Percentiles rank a stretch among this genome's conserved stretches.
Evolutionary conservation across 1,140 invertebrate genomes (phyloP).

Genomic region (Tetragonula clypearis): DNA sequence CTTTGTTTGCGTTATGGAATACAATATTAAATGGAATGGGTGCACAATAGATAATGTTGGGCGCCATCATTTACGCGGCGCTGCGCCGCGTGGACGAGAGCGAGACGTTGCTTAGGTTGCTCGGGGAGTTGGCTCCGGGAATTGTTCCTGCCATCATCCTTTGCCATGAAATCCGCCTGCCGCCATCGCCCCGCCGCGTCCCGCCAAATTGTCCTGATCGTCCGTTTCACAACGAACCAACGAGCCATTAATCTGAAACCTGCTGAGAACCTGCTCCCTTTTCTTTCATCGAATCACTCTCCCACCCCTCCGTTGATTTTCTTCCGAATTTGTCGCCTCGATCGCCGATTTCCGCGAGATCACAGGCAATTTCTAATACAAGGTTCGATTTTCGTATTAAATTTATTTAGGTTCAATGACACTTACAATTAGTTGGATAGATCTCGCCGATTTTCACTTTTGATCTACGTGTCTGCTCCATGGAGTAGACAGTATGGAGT

Average conservation of each 20-base stretch:
- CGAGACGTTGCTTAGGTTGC: slow-evolving; percentile 67
- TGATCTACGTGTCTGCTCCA: no score
- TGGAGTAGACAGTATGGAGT: no score
- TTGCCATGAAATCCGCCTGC: background rate
- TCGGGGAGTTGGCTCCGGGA: slow-evolving; percentile 46
- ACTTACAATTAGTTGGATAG: no score
- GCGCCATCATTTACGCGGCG: slow-evolving; percentile 80
- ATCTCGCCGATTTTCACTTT: background rate
- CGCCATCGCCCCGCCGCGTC: background rate
- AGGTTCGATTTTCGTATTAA: no score
- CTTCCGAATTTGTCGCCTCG: no score
- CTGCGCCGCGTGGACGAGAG: slow-evolving; percentile 67
- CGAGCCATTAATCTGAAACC: slow-evolving; percentile 25
- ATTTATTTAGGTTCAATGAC: no score
- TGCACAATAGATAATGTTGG: slow-evolving; percentile 81
- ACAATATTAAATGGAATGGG: slow-evolving; percentile 82
- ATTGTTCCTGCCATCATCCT: slow-evolving; percentile 42
- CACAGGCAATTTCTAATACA: no score
- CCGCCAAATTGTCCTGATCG: slow-evolving; percentile 12
- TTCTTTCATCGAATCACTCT: background rate
- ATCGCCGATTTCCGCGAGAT: background rate
- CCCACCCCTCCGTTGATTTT: background rate
- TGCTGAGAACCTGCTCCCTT: slow-evolving; percentile 26
- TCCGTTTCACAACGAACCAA: slow-evolving; percentile 15
- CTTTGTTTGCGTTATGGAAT: slow-evolving; percentile 81